These are phyloP conservation scores for Drosophila bifasciata DNA, from an alignment of 1,140 invertebrate species.

Conservation along the genomic window DNA sequence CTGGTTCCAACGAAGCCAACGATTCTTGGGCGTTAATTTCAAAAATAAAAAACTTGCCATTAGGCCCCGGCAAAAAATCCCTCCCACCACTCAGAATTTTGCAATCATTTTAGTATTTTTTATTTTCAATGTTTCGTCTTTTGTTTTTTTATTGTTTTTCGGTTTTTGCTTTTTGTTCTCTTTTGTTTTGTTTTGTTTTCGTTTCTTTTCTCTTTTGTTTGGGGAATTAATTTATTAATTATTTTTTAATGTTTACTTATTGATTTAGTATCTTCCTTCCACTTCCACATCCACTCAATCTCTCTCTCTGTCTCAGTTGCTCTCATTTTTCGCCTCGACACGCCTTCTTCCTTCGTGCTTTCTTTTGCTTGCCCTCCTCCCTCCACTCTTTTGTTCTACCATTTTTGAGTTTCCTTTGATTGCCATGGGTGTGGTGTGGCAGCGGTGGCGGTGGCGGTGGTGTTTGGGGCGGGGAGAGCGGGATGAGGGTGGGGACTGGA, in stretches of 20 bases:
- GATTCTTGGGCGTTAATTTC: no score
- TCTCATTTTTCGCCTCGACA: conserved; percentile 3
- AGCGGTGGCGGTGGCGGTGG: conserved; percentile 1
- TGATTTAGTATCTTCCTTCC: conserved; percentile 53
- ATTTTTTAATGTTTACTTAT: conserved; percentile 48
- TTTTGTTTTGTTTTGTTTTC: conserved; percentile 25
- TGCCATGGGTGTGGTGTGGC: background rate
- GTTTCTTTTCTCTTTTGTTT: conserved; percentile 22
- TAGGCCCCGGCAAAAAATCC: no score
- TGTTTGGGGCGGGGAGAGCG: conserved; percentile 5
- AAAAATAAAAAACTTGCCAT: no score
- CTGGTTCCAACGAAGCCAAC: no score
- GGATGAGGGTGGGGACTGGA: conserved; percentile 7
- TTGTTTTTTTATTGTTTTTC: conserved; percentile 36
- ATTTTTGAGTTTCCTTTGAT: background rate
- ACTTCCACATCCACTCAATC: conserved; percentile 14
- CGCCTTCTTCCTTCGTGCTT: conserved; percentile 5
- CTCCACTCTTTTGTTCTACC: background rate
- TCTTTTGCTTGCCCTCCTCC: conserved; percentile 1
- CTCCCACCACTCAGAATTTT: no score
- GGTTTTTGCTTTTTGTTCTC: conserved; percentile 25
- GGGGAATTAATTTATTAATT: conserved; percentile 48
- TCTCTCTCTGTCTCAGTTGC: background rate
- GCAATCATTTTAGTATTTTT: conserved; percentile 48
- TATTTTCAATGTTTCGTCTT: conserved; percentile 49